A percentile compares a stretch with the other conserved stretches of the same genome.
phyloP scores from a whole-genome alignment of 2,888 invertebrate species.

The Acanthosepion lycidas region DNA sequence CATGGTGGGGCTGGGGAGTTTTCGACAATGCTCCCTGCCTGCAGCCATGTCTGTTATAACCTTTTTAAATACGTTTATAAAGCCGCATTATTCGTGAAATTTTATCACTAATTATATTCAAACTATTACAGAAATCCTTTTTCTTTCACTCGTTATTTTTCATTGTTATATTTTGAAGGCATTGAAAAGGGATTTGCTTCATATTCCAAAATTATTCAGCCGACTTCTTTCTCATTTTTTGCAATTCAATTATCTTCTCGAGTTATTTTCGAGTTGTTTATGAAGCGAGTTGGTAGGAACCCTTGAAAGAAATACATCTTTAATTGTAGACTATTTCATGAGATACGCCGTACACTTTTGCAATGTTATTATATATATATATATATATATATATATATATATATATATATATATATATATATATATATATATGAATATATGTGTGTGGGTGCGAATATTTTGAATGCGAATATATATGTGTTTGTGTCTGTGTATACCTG shows the following conservation, averaged over 20 bases:
- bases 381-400: too few relatives aligned
- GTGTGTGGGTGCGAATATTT: too few relatives aligned
- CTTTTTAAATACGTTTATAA: neutral
- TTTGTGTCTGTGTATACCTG: too few relatives aligned
- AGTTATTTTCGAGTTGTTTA: constrained; percentile 33
- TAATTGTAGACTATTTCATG: neutral
- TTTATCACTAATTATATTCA: neutral
- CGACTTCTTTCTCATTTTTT: neutral
- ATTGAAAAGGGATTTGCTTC: neutral
- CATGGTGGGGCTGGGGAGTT: neutral
- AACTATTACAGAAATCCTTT: constrained; percentile 9
- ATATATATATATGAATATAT: too few relatives aligned
- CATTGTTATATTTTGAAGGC: neutral
- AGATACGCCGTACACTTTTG: too few relatives aligned
- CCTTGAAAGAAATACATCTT: neutral
- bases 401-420: too few relatives aligned
- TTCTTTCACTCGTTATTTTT: neutral
- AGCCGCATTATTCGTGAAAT: neutral
- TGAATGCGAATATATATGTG: too few relatives aligned
- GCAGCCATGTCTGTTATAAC: neutral
- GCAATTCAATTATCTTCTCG: neutral
- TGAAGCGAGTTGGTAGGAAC: neutral
- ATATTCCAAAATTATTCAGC: neutral
- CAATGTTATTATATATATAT: too few relatives aligned
- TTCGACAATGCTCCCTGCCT: neutral